Evolutionary conservation across 2,888 invertebrate species (phyloP).

Genomic region (Lithosia quadra): DNA sequence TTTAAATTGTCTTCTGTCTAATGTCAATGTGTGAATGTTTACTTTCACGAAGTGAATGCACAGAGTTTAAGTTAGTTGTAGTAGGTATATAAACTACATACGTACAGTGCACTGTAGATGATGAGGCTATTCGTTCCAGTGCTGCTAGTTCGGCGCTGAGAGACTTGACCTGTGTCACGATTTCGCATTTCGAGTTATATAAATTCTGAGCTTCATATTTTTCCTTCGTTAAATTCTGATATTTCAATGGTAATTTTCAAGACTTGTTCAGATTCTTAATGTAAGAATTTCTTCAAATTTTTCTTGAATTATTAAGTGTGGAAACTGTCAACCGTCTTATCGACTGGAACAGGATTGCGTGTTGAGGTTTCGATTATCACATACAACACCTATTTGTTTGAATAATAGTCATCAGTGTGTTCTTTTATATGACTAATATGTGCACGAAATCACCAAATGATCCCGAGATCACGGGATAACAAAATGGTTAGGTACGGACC

Average conservation of each 20-base stretch:
- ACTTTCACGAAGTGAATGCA: conserved; percentile 13
- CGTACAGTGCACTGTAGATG: conserved; percentile 47
- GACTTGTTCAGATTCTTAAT: not conserved
- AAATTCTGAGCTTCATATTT: conserved; percentile 20
- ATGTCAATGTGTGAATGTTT: conserved; percentile 17
- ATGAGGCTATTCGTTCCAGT: conserved; percentile 58
- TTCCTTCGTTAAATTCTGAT: conserved; percentile 10
- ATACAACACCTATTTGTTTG: too few relatives aligned
- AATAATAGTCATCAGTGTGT: too few relatives aligned
- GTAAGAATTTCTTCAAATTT: not conserved
- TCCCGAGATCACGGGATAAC: too few relatives aligned
- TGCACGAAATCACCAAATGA: too few relatives aligned
- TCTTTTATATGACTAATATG: too few relatives aligned
- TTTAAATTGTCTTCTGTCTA: not conserved
- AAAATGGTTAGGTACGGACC: too few relatives aligned
- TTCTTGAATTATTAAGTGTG: not conserved
- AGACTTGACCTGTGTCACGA: conserved; percentile 37
- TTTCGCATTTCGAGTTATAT: conserved; percentile 34
- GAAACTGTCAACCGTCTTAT: too few relatives aligned
- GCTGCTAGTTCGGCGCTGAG: conserved; percentile 17
- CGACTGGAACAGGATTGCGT: too few relatives aligned
- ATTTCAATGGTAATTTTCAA: conserved; percentile 8
- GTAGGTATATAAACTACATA: conserved; percentile 21
- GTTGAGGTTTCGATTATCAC: too few relatives aligned
- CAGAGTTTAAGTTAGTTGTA: not conserved